Percentiles rank a stretch among this genome's conserved stretches.
These are phyloP conservation scores for Drosophila subobscura DNA, from an alignment of 1,140 invertebrate species.

Conservation along the genomic window DNA sequence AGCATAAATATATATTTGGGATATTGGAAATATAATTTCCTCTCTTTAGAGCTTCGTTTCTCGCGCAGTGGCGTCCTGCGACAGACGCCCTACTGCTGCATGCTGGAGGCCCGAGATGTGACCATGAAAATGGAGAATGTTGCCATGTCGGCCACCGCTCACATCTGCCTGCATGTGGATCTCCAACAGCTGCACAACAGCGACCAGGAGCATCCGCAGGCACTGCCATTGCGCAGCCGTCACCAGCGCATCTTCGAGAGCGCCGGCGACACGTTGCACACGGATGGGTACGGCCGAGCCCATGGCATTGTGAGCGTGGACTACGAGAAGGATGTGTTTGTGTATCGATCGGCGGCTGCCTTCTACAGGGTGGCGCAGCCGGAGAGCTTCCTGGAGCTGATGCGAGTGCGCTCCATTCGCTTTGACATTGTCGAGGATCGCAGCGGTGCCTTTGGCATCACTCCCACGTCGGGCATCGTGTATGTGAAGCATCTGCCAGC, in stretches of 20 bases:
- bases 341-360: conserved; percentile 80
- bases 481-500: conserved; percentile 84
- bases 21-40: background rate
- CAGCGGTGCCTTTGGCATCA: conserved; percentile 85
- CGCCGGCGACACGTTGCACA: conserved; percentile 32
- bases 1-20: background rate
- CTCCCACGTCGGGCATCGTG: conserved; percentile 85
- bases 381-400: conserved; percentile 52
- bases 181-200: conserved; percentile 54
- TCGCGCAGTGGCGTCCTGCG: conserved; percentile 62
- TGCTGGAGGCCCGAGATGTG: conserved; percentile 63
- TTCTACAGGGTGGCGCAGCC: conserved; percentile 83
- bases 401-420: conserved; percentile 49
- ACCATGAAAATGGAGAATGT: conserved; percentile 47
- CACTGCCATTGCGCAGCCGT: conserved; percentile 48
- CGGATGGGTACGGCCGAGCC: background rate
- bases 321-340: conserved; percentile 76
- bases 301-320: conserved; percentile 24
- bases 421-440: conserved; percentile 68
- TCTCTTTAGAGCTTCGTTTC: conserved; percentile 65
- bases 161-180: conserved; percentile 69
- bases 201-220: conserved; percentile 57
- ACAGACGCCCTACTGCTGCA: conserved; percentile 64
- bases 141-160: conserved; percentile 50
- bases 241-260: conserved; percentile 59